phyloP scores from a whole-genome alignment of 2,113 vertebrate genomes.

The Tenebrosternarchus preto region DNA sequence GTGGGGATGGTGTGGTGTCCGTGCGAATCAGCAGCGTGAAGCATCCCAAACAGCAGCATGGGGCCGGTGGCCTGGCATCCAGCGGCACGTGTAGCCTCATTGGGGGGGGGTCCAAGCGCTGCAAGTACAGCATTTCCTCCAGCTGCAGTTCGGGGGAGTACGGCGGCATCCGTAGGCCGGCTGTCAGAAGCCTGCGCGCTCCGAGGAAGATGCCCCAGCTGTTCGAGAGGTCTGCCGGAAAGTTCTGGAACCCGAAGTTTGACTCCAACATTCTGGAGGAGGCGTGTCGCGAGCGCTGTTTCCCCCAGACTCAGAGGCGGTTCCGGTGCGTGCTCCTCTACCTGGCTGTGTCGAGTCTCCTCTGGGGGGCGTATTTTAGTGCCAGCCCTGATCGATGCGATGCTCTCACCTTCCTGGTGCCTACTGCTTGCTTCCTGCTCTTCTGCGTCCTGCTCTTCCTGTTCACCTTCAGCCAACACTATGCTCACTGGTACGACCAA shows the following conservation, averaged over 20 bases:
- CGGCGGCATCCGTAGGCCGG: slow-evolving; percentile 70
- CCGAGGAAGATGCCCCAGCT: slow-evolving; percentile 83
- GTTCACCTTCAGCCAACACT: slow-evolving; percentile 89
- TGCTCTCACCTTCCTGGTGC: slow-evolving; percentile 76
- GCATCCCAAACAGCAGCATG: slow-evolving; percentile 66
- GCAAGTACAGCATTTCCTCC: slow-evolving; percentile 95
- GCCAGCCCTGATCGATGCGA: slow-evolving; percentile 76
- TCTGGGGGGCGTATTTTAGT: slow-evolving; percentile 88
- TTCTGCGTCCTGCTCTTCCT: slow-evolving; percentile 82
- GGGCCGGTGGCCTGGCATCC: slow-evolving; percentile 66
- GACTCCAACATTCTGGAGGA: slow-evolving; percentile 94
- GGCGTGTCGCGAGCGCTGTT: slow-evolving; percentile 92
- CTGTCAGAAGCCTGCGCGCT: slow-evolving; percentile 66
- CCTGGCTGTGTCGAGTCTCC: slow-evolving; percentile 81
- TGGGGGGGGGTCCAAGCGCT: slow-evolving; percentile 80
- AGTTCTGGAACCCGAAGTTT: slow-evolving; percentile 96
- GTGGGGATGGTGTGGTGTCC: slow-evolving; percentile 82
- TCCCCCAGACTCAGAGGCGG: slow-evolving; percentile 90
- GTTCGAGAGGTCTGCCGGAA: slow-evolving; percentile 90
- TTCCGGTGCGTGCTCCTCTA: slow-evolving; percentile 94
- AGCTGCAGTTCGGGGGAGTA: slow-evolving; percentile 93
- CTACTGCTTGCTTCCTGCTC: slow-evolving; percentile 82
- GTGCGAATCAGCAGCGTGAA: slow-evolving; percentile 81
- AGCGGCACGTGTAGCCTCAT: slow-evolving; percentile 52
- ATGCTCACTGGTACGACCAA: slow-evolving; percentile 83